Base-by-base conservation (phyloP, 2,113 vertebrate species). In the Oxyruncus cristatus region DNA sequence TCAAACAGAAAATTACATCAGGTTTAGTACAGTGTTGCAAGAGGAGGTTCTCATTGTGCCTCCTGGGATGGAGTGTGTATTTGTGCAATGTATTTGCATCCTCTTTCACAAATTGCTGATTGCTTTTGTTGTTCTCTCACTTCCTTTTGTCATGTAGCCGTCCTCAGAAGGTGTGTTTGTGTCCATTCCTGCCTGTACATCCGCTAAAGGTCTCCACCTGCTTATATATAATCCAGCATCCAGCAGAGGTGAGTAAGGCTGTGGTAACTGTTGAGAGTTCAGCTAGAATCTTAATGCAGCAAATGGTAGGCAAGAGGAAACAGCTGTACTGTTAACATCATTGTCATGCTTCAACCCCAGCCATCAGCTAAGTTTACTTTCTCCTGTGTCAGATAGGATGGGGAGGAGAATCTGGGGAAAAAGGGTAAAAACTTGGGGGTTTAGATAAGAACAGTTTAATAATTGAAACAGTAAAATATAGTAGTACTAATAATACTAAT, bases 181-280 rank as follows among this genome's bases (percentile, higher is more conserved):
- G 99, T 97, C 99, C 99, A 2, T 99, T 99, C 97, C 98, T 99
- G 52, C 99, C 99, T 12, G 42, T 97, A 37, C 97, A 98, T 88
- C 99, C 99, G 0, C 96, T 99, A 61, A 98, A 98, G 56, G 98
- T 99, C 86, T 99, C 99, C 67, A 99, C 99, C 14, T 98, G 98
- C 92, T 97, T 99, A 74, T 99, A 99, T 92, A 99, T 99, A 71
- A 98, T 99, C 85, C 99, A 99, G 94, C 99, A 99, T 96, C 99
- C 99, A 35, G 99, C 99, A 94, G 99, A 99, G 99, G 99, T 99
- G 96, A 98, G 99, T 98, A 85, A 93, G 50, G 65, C 47, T 92
- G 39, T 92, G 22, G 46, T 75, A 95, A 84, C 19, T 68, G 19
- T 56, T 68, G 46, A 21, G 41, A 41, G 70, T 90, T 94, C 37